These are phyloP conservation scores for Leptobrachium leishanense DNA, from an alignment of 2,113 vertebrate genomes.

Conservation along the genomic window DNA sequence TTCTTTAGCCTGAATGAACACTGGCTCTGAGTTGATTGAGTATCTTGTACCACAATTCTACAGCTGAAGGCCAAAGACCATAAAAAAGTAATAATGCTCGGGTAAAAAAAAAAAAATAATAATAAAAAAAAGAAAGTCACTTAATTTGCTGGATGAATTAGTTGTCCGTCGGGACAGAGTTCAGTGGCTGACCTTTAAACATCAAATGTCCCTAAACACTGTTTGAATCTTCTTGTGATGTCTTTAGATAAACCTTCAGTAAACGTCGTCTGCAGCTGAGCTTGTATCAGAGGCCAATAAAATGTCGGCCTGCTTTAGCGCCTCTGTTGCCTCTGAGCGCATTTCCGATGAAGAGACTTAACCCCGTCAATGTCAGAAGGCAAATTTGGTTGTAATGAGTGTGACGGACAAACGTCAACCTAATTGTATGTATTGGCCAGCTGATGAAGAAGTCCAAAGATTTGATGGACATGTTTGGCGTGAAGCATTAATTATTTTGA, in stretches of 20 bases:
- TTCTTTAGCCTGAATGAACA: conserved; percentile 21
- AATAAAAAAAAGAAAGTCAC: conserved; percentile 29
- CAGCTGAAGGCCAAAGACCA: conserved; percentile 20
- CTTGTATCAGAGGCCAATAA: conserved; percentile 30
- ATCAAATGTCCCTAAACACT: conserved; percentile 45
- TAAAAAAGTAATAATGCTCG: conserved; percentile 23
- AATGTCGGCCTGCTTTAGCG: conserved; percentile 5
- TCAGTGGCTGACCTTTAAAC: conserved; percentile 57
- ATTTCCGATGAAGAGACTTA: neutral
- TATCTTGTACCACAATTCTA: neutral
- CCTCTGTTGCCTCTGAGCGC: neutral
- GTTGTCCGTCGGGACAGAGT: conserved; percentile 47
- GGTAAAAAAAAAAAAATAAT: conserved; percentile 37
- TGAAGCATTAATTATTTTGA: too few relatives aligned
- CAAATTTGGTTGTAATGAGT: too few relatives aligned
- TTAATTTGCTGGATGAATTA: conserved; percentile 56
- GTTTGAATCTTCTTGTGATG: conserved; percentile 53
- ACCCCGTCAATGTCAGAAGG: too few relatives aligned
- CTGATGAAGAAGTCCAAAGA: too few relatives aligned
- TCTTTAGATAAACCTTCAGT: conserved; percentile 46
- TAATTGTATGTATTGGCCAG: too few relatives aligned
- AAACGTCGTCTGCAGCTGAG: conserved; percentile 9
- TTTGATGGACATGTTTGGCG: too few relatives aligned
- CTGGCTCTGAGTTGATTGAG: conserved; percentile 30
- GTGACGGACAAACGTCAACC: too few relatives aligned